Evolutionary conservation across 2,888 invertebrate genomes (phyloP).

Genomic region (Lepidochrysops patricia): DNA sequence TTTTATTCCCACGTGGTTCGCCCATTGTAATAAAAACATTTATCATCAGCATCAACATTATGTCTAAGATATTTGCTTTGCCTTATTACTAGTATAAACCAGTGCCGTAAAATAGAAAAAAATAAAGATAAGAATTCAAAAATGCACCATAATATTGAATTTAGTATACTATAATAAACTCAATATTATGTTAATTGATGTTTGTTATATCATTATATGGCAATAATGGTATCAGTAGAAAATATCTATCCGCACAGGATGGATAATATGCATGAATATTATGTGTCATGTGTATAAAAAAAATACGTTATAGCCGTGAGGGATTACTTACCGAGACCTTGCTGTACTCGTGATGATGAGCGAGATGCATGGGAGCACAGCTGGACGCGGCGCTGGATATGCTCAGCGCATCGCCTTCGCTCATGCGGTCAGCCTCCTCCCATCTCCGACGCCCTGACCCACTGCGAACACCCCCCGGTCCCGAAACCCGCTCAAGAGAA

Average conservation of each 20-base stretch:
- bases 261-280: no score
- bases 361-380: constrained; percentile 58
- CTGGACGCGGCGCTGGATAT: constrained; percentile 65
- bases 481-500: constrained; percentile 69
- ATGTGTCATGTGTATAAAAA: no score
- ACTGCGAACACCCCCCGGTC: constrained; percentile 66
- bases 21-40: not conserved
- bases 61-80: not conserved
- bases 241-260: no score
- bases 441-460: constrained; percentile 68
- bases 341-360: constrained; percentile 60
- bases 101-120: not conserved
- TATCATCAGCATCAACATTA: not conserved
- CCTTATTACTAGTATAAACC: not conserved
- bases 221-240: no score
- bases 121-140: not conserved
- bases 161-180: no score
- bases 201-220: no score
- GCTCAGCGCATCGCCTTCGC: constrained; percentile 66
- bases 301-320: no score
- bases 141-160: no score
- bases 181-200: no score
- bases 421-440: constrained; percentile 62
- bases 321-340: constrained; percentile 66
- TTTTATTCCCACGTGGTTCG: constrained; percentile 1